Base-by-base conservation (phyloP, 2,888 invertebrate species). In the Sphaeridia pumilis region DNA sequence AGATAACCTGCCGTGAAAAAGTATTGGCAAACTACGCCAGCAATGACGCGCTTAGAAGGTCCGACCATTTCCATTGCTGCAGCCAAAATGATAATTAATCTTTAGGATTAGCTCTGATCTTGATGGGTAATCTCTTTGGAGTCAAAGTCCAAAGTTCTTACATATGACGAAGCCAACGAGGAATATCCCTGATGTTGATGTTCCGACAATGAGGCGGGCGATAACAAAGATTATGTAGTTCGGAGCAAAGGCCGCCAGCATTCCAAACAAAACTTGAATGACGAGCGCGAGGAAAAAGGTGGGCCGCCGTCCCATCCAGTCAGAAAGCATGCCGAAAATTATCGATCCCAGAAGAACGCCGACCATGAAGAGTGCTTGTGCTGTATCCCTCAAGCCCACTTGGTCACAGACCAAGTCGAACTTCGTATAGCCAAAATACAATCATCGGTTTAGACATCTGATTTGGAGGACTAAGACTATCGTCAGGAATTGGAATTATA, bases 161-260 rank as follows among this genome's bases (percentile, higher is more conserved):
- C 84, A 83, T 61, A 85, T 81, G 45, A 84, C 84, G 69, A 84
- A 85, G 42, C 83, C 82, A 21, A 84, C 83, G 54, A 84, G 72
- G 66, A 84, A 85, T 10, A 84, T 81, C 1, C 84, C 84, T 4
- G 83, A 83, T 7, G 84, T 82, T 10, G 82, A 81, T 12, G 81
- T 78, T 14, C 85, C 85, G 24, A 85, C 77, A 46, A 84, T 68
- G 55, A 81, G 70, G 58, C 85, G 74, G 38, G 80, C 75, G 50
- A 80, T 67, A 12, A 81, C 78, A 66, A 81, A 84, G 43, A 77
- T 77, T 66, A 79, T 75, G 67, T 79, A 82, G 64, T 83, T 80
- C 0, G 82, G 82, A 1, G 83, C 75, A 45, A 83, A 65, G 3
- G 80, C 80, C 4, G 82, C 80, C 52, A 79, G 65, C 38, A 81